phyloP scores from a whole-genome alignment of 2,113 vertebrate genomes.

The Pica pica region DNA sequence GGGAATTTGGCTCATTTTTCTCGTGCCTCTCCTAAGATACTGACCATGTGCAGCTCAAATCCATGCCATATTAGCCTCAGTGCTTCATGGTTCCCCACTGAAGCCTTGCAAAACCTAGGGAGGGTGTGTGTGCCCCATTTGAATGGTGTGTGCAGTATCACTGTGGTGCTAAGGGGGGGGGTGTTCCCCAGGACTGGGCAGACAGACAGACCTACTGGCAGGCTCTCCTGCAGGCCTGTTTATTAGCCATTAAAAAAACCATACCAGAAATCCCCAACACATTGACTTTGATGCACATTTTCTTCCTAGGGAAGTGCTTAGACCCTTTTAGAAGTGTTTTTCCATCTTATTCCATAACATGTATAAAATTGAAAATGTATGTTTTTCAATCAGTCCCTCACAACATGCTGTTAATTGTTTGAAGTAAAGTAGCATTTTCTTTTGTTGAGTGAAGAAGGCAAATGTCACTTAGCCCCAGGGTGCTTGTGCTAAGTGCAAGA shows the following conservation, averaged over 20 bases:
- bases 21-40: accelerated
- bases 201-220: neutral
- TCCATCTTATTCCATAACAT: neutral
- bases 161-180: accelerated
- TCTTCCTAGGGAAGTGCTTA: neutral
- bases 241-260: neutral
- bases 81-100: accelerated
- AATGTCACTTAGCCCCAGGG: conserved; percentile 49
- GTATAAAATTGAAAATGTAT: neutral
- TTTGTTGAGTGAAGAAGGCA: conserved; percentile 19
- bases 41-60: neutral
- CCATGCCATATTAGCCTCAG: accelerated
- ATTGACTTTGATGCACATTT: neutral
- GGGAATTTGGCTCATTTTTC: neutral
- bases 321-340: neutral
- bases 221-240: neutral
- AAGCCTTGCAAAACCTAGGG: neutral
- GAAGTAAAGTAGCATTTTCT: conserved; percentile 3
- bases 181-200: neutral
- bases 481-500: conserved; percentile 29
- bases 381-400: neutral
- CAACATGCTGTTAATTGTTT: conserved; percentile 11
- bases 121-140: accelerated
- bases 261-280: neutral
- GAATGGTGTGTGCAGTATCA: accelerated